Conservation (phyloP, 2,888 invertebrate species). For the Cremastinae sp. region DNA sequence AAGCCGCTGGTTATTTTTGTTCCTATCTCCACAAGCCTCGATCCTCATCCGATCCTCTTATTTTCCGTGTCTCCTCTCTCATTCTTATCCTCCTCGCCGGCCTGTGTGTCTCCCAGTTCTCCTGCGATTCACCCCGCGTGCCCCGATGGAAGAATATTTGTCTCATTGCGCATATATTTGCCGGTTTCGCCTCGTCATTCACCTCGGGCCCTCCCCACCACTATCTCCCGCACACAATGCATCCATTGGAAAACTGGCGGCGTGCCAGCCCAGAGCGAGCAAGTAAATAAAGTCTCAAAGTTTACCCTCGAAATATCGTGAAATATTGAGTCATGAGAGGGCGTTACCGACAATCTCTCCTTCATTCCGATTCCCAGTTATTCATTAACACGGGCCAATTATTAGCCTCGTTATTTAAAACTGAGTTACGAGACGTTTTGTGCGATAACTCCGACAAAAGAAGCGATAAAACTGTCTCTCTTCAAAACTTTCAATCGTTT, state of each 20-base stretch:
- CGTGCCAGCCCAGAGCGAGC: conserved; percentile 8
- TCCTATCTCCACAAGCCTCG: conserved; percentile 42
- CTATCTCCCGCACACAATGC: conserved; percentile 50
- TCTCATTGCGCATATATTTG: conserved; percentile 32
- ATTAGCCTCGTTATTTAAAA: background rate
- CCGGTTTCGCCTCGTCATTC: conserved; percentile 15
- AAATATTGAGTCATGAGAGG: conserved; percentile 7
- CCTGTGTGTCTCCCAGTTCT: too few relatives aligned
- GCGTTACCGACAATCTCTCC: background rate
- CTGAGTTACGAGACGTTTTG: background rate
- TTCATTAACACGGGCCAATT: background rate
- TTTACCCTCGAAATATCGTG: background rate
- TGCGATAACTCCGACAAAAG: background rate
- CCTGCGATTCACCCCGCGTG: conserved; percentile 15
- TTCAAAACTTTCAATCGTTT: background rate
- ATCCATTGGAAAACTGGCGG: conserved; percentile 36
- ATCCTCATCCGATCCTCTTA: conserved; percentile 26
- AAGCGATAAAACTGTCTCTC: background rate
- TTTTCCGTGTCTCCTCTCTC: conserved; percentile 45
- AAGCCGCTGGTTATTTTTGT: conserved; percentile 49
- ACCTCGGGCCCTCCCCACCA: conserved; percentile 43
- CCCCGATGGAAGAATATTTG: conserved; percentile 52
- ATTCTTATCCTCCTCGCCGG: conserved; percentile 31
- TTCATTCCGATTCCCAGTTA: conserved; percentile 18
- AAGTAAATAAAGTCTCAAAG: conserved; percentile 7